These are phyloP conservation scores for Coreius guichenoti DNA, from an alignment of 2,797 vertebrate genomes.

Conservation along the genomic window DNA sequence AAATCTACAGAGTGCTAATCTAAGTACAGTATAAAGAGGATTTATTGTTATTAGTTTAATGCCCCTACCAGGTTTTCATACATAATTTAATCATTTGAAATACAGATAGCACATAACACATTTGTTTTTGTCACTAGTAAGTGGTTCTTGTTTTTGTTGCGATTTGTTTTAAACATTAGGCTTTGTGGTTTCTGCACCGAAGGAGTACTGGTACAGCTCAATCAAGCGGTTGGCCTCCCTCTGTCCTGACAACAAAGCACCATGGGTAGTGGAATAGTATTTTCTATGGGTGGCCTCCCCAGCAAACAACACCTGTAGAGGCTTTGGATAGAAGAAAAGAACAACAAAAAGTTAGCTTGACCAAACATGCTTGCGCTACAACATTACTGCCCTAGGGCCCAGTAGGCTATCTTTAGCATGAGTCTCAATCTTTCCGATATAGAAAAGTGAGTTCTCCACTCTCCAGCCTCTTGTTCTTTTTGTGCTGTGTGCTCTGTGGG, in stretches of 20 bases:
- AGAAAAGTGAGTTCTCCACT: constrained; percentile 37
- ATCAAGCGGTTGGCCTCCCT: constrained; percentile 92
- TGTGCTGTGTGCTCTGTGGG: constrained; percentile 43
- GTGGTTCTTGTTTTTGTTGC: constrained; percentile 73
- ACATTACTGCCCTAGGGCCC: constrained; percentile 3
- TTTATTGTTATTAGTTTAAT: constrained; percentile 80
- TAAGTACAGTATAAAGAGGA: constrained; percentile 81
- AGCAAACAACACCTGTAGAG: constrained; percentile 97
- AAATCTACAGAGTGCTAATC: constrained; percentile 79
- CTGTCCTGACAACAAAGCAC: constrained; percentile 98
- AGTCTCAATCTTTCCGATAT: constrained; percentile 35
- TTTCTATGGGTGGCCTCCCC: constrained; percentile 99
- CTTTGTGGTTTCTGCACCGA: constrained; percentile 84
- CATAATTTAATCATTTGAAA: constrained; percentile 70
- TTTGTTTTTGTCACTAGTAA: constrained; percentile 79
- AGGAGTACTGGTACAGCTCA: constrained; percentile 95
- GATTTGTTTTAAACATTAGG: constrained; percentile 72
- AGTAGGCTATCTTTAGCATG: constrained; percentile 55
- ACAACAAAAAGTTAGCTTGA: constrained; percentile 50
- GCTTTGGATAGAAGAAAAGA: constrained; percentile 73
- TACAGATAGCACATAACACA: constrained; percentile 73
- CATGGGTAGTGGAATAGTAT: constrained; percentile 99
- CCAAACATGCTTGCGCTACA: constrained; percentile 45
- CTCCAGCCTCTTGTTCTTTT: constrained; percentile 25
- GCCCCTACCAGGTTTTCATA: constrained; percentile 70